Evolutionary conservation across 2,113 vertebrate species (phyloP).

Genomic region (Rhinichthys klamathensis): DNA sequence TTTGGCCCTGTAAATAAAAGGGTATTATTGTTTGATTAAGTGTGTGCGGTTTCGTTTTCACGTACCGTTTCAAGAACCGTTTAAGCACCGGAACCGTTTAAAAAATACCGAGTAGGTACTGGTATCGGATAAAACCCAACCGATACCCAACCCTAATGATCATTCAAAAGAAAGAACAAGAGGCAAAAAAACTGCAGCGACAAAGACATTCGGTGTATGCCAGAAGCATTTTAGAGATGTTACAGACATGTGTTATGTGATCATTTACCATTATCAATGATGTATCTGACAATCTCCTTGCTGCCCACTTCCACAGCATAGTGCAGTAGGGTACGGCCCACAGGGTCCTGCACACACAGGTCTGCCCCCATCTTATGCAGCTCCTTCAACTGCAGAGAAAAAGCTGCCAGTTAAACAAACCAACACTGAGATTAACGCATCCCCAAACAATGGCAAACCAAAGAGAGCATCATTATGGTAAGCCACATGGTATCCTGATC

Average conservation of each 20-base stretch:
- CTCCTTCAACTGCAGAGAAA: slow-evolving; percentile 81
- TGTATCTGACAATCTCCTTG: slow-evolving; percentile 92
- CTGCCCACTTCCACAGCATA: slow-evolving; percentile 85
- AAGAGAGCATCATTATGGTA: neutral
- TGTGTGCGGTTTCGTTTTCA: too few relatives aligned
- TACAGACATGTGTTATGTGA: neutral
- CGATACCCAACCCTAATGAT: too few relatives aligned
- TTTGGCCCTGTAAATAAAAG: too few relatives aligned
- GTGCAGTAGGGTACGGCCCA: slow-evolving; percentile 85
- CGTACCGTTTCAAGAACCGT: too few relatives aligned
- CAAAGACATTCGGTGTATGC: neutral
- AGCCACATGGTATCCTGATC: neutral
- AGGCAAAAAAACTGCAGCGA: neutral
- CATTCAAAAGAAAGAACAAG: neutral
- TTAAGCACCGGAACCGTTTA: too few relatives aligned
- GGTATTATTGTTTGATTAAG: too few relatives aligned
- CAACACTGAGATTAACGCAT: neutral
- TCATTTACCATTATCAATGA: slow-evolving; percentile 86
- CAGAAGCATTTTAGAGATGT: neutral
- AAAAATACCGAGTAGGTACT: too few relatives aligned
- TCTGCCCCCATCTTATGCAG: slow-evolving; percentile 85
- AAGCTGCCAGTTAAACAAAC: slow-evolving; percentile 6
- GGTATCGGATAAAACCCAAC: too few relatives aligned
- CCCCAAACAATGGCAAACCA: neutral
- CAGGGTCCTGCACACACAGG: slow-evolving; percentile 79